Evolutionary conservation across 2,113 vertebrate species (phyloP).

Genomic region (Sinocyclocheilus anophthalmus): DNA sequence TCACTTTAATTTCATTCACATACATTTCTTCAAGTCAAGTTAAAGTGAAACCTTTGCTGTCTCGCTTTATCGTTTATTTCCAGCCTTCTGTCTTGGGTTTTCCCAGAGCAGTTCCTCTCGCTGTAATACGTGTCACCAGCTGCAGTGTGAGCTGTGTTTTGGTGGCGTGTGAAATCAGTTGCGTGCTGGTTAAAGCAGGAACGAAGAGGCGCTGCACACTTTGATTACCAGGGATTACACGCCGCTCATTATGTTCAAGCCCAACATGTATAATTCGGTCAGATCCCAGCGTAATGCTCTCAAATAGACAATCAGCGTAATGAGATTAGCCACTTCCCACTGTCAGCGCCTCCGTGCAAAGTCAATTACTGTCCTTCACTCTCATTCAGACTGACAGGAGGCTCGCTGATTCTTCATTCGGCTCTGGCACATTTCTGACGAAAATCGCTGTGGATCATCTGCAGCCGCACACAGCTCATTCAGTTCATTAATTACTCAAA

Average conservation of each 20-base stretch:
- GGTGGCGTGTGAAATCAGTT: slow-evolving; percentile 46
- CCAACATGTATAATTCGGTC: slow-evolving; percentile 75
- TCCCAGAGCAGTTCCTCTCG: slow-evolving; percentile 63
- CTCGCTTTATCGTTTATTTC: slow-evolving; percentile 61
- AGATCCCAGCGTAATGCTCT: slow-evolving; percentile 75
- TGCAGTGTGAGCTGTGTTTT: slow-evolving; percentile 60
- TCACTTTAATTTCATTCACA: slow-evolving; percentile 15
- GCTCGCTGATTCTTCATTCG: not conserved
- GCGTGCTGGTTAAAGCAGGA: slow-evolving; percentile 50
- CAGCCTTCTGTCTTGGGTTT: slow-evolving; percentile 43
- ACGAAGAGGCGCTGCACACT: slow-evolving; percentile 52
- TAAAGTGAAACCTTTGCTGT: slow-evolving; percentile 65
- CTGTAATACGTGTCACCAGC: slow-evolving; percentile 45
- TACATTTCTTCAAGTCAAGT: slow-evolving; percentile 60
- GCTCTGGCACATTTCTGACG: not conserved
- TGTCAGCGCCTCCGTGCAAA: slow-evolving; percentile 36
- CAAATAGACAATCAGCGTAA: slow-evolving; percentile 76
- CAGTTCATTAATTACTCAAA: not conserved
- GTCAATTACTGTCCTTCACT: slow-evolving; percentile 39
- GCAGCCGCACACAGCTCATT: not conserved
- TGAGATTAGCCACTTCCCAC: slow-evolving; percentile 73
- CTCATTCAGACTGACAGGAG: not conserved
- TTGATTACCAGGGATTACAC: slow-evolving; percentile 74
- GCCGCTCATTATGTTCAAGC: slow-evolving; percentile 70
- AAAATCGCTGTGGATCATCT: not conserved